These are phyloP conservation scores for Dolichotis patagonum DNA, from an alignment of 2,113 vertebrate genomes.

Conservation along the genomic window DNA sequence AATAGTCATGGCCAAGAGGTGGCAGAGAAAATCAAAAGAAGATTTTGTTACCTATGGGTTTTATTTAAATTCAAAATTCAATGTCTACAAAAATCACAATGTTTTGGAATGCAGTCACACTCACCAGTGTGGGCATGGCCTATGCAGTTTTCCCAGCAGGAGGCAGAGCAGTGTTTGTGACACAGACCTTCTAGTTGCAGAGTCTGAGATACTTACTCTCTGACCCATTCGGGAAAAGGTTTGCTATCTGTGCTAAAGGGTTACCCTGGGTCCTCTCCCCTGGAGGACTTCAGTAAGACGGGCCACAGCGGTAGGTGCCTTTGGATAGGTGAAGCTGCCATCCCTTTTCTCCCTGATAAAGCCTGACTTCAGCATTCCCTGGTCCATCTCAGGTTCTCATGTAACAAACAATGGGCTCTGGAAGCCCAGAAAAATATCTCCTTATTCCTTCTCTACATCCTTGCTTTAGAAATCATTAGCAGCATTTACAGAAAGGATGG, in stretches of 20 bases:
- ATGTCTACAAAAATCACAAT: accelerated
- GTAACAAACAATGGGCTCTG: neutral
- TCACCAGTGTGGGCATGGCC: accelerated
- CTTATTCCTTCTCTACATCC: neutral
- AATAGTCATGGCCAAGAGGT: neutral
- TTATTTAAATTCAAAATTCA: neutral
- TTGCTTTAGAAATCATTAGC: neutral
- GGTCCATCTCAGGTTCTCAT: neutral
- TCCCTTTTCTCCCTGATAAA: neutral
- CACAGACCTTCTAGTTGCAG: neutral
- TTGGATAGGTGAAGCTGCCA: neutral
- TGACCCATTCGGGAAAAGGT: neutral
- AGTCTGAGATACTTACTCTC: neutral
- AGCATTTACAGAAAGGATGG: neutral
- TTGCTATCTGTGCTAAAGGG: neutral
- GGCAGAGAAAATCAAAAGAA: too few relatives aligned
- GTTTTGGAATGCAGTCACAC: too few relatives aligned
- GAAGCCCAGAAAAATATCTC: neutral
- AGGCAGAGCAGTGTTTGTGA: accelerated
- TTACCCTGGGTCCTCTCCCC: neutral
- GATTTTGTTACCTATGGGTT: too few relatives aligned
- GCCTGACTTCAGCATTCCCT: neutral
- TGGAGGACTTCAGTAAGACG: neutral
- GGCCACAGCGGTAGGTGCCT: accelerated
- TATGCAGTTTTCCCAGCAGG: accelerated